Conservation (phyloP, 2,113 vertebrate genomes). For the Passer montanus region DNA sequence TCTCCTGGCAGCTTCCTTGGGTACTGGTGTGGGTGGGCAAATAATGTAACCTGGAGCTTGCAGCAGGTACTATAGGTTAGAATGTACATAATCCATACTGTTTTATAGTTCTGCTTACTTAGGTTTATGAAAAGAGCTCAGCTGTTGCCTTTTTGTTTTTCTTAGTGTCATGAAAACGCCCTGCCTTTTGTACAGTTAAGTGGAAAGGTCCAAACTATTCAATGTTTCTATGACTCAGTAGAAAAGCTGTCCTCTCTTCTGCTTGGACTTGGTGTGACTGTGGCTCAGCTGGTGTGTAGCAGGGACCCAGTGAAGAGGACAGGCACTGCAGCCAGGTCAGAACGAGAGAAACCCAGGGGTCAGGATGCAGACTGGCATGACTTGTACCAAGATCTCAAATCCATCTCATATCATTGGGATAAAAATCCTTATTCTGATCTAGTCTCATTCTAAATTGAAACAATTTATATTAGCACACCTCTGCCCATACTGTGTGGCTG, state of each 20-base stretch:
- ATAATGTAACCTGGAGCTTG: background rate
- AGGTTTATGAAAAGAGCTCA: background rate
- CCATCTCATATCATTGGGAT: background rate
- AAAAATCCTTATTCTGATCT: background rate
- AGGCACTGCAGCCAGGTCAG: background rate
- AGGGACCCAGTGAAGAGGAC: background rate
- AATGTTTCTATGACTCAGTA: background rate
- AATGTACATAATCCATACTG: background rate
- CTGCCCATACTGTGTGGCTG: rapidly evolving
- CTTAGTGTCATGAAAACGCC: background rate
- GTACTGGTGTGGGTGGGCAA: background rate
- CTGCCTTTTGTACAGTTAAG: background rate
- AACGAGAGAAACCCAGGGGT: rapidly evolving
- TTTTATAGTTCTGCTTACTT: background rate
- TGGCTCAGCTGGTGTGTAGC: background rate
- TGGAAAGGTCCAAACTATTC: background rate
- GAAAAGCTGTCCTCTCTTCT: background rate
- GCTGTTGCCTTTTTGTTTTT: background rate
- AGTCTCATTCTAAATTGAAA: background rate
- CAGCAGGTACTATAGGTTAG: background rate
- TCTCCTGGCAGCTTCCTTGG: background rate
- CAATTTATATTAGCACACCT: background rate
- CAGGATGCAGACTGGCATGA: background rate
- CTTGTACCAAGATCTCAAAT: background rate
- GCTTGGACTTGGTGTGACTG: background rate